These are phyloP conservation scores for Spermophilus dauricus DNA, from an alignment of 2,113 vertebrate genomes.

Conservation along the genomic window DNA sequence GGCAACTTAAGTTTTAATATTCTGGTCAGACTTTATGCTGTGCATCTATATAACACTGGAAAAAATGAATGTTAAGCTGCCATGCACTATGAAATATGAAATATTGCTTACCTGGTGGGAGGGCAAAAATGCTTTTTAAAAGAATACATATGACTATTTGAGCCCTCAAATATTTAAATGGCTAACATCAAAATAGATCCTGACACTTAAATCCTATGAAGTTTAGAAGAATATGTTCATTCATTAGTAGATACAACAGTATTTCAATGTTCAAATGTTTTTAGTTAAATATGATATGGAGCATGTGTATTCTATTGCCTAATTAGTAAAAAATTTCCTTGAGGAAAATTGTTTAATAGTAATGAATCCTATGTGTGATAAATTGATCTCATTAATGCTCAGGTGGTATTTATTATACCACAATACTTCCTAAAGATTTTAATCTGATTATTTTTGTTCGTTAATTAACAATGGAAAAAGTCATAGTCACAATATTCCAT, in stretches of 20 bases:
- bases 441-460: slow-evolving; percentile 17
- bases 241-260: slow-evolving; percentile 78
- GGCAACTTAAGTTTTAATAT: background rate
- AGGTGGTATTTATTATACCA: background rate
- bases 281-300: too few relatives aligned
- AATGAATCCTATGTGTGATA: background rate
- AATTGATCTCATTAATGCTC: slow-evolving; percentile 65
- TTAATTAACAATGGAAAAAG: background rate
- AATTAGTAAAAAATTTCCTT: too few relatives aligned
- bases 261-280: slow-evolving; percentile 85
- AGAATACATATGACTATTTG: slow-evolving; percentile 75
- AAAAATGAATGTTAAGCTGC: background rate
- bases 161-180: slow-evolving; percentile 80
- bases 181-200: slow-evolving; percentile 77
- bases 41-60: background rate
- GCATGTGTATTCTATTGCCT: too few relatives aligned
- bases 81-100: background rate
- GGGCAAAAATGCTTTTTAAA: slow-evolving; percentile 53
- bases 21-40: background rate
- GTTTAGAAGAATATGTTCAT: slow-evolving; percentile 79
- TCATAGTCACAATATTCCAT: background rate
- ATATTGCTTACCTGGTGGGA: slow-evolving; percentile 26
- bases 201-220: slow-evolving; percentile 82
- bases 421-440: background rate
- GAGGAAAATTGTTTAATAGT: too few relatives aligned